Evolutionary conservation across 2,113 vertebrate genomes (phyloP), one percentile per base, ranked within the genome.

Genomic region (Sinocyclocheilus anophthalmus): DNA sequence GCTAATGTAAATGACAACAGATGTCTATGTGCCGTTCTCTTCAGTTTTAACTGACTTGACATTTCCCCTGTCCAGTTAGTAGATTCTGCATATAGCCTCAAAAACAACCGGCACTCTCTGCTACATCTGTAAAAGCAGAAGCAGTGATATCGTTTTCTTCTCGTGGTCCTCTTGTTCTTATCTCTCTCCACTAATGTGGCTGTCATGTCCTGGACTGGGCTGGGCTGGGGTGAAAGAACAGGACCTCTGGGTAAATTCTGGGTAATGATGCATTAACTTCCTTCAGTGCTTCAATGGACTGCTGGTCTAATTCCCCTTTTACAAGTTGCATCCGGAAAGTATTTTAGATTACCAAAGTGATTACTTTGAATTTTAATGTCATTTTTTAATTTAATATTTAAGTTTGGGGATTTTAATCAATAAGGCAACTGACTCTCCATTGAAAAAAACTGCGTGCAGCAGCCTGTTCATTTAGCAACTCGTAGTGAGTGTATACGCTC

Each of bases 241-340:
- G 37, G 70, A 73, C 37, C 37, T 73, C 10, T 73, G 37, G 70
- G 4, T 73, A 73, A 42, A 73, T 73, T 22, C 70, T 73, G 70
- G 70, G 70, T 73, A 73, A 73, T 73, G 70, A n/a, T 73, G 70
- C 70, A 73, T 42, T 42, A 73, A 42, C 37, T 73, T 73, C 20
- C 37, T 39, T 73, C 70, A 42, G 70, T n/a, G 37, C 37, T 73
- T 73, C 18, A 42, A 18, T 22, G 69, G 37, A 18, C 69, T 72
- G 37, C 69, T 42, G 18, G 69, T 42, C 70, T 73, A 73, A 73
- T 73, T 73, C 37, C 70, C 20, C 69, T 39, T 72, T 72, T 39
- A 72, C 69, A 72, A 72, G 30, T 33, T 33, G 3, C 30, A 33
- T 33, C 30, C 30, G 30, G 2, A 33, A 33, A 33, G 30, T 33